Conservation (phyloP, 2,113 vertebrate species). For the Pseudorasbora parva region DNA sequence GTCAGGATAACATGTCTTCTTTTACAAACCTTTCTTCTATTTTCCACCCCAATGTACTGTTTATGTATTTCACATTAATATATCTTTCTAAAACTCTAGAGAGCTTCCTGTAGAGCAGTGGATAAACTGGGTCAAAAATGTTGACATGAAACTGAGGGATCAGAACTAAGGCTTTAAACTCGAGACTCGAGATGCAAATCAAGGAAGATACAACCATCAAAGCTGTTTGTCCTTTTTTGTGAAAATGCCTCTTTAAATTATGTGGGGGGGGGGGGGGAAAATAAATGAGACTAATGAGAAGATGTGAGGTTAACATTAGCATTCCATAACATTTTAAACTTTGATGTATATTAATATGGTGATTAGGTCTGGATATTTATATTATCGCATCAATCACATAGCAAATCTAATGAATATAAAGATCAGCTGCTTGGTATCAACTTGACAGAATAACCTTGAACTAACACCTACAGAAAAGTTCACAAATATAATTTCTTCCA, state of each 20-base stretch:
- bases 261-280: neutral
- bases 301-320: neutral
- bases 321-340: neutral
- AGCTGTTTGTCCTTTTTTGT: slow-evolving; percentile 38
- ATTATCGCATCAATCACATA: slow-evolving; percentile 13
- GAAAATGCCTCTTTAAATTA: slow-evolving; percentile 14
- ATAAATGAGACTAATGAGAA: neutral
- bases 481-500: neutral
- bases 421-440: neutral
- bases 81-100: neutral
- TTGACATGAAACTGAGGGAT: slow-evolving; percentile 12
- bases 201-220: slow-evolving; percentile 17
- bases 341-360: neutral
- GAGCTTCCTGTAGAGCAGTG: slow-evolving; percentile 22
- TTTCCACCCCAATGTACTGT: neutral
- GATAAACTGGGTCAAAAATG: slow-evolving; percentile 46
- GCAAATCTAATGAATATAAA: neutral
- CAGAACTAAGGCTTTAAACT: slow-evolving; percentile 36
- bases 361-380: neutral
- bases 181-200: neutral
- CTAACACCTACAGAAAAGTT: neutral
- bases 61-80: slow-evolving; percentile 12
- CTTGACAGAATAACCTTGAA: slow-evolving; percentile 5
- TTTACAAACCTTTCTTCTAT: neutral
- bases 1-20: neutral